phyloP scores from a whole-genome alignment of 64 coral and sea anemone genomes.

The Acropora tenuis region DNA sequence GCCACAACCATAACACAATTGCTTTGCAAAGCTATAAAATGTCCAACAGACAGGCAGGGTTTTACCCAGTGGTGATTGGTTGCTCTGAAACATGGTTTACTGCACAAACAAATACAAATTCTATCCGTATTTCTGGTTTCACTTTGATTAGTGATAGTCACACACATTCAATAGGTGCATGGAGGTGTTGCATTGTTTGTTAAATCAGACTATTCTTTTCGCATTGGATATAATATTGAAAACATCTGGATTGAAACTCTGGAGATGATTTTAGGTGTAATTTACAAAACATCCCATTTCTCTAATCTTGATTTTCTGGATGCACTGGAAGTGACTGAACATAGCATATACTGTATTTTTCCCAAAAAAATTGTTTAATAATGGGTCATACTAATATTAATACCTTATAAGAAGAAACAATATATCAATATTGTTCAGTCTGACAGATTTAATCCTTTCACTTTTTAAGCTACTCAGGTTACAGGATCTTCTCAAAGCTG shows the following conservation, averaged over 20 bases:
- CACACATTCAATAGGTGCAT: neutral
- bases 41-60: too few relatives aligned
- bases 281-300: slow-evolving; percentile 22
- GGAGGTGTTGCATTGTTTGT: neutral
- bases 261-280: slow-evolving; percentile 29
- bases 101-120: neutral
- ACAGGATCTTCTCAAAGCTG: slow-evolving; percentile 36
- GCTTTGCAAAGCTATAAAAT: too few relatives aligned
- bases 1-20: too few relatives aligned
- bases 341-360: neutral
- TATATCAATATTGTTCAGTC: neutral
- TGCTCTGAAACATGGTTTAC: neutral
- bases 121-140: neutral
- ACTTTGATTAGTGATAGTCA: neutral
- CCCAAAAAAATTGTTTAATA: slow-evolving; percentile 27
- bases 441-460: neutral
- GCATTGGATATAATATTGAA: neutral
- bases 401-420: slow-evolving; percentile 14
- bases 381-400: slow-evolving; percentile 40
- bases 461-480: neutral
- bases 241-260: slow-evolving; percentile 57
- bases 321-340: neutral
- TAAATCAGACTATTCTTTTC: neutral
- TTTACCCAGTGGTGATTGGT: neutral
- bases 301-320: slow-evolving; percentile 21